A percentile compares a stretch with the other conserved stretches of the same genome.
These are phyloP conservation scores for Melipona beecheii DNA, from an alignment of 2,888 invertebrate species.

Conservation along the genomic window DNA sequence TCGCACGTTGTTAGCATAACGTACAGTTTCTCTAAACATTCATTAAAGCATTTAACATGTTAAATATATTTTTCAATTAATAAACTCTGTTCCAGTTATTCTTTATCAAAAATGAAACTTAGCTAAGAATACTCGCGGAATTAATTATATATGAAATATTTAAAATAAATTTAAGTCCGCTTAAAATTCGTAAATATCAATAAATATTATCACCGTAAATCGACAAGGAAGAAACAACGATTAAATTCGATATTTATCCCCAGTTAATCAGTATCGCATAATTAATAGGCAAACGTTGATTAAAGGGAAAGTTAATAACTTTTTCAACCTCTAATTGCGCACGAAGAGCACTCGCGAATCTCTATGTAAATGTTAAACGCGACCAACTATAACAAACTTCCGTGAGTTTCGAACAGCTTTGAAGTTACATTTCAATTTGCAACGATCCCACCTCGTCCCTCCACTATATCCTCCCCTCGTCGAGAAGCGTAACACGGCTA, in stretches of 20 bases:
- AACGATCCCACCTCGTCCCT: neutral
- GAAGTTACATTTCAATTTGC: constrained; percentile 19
- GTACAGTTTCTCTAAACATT: no score
- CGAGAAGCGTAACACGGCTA: neutral
- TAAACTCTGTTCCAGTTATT: no score
- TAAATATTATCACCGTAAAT: neutral
- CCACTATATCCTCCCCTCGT: no score
- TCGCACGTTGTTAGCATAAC: neutral
- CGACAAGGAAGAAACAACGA: neutral
- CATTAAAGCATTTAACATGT: no score
- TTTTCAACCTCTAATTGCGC: constrained; percentile 15
- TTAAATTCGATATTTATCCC: neutral
- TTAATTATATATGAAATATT: no score
- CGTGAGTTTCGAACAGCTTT: neutral
- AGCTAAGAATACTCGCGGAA: no score
- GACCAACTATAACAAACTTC: constrained; percentile 10
- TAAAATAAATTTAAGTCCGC: no score
- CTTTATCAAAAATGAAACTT: no score
- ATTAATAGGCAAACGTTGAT: neutral
- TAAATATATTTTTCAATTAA: no score
- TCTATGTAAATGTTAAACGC: constrained; percentile 9
- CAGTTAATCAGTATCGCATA: neutral
- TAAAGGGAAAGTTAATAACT: neutral
- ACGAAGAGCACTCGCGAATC: neutral
- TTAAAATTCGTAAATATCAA: no score